Evolutionary conservation across 2,888 invertebrate species (phyloP).

Genomic region (Rugalucina vietnamica): DNA sequence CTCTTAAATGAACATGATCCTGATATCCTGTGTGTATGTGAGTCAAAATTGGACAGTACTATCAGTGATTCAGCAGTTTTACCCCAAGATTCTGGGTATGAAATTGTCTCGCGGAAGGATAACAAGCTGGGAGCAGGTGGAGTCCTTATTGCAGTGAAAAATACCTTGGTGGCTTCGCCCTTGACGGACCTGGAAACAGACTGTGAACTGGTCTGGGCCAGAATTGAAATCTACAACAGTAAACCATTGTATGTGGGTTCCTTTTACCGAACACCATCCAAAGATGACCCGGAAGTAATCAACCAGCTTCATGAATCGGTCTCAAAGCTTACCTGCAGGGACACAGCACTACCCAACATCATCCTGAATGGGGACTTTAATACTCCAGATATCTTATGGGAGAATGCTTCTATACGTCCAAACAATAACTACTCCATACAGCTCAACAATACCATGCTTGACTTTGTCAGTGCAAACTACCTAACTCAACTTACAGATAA

Average conservation of each 20-base stretch:
- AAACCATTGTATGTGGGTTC: conserved; percentile 29
- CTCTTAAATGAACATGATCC: conserved; percentile 21
- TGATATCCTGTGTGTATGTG: conserved; percentile 16
- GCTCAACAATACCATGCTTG: conserved; percentile 26
- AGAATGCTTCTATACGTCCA: conserved; percentile 7
- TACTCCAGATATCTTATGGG: conserved; percentile 37
- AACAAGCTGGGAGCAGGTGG: conserved; percentile 32
- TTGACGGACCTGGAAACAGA: conserved; percentile 22
- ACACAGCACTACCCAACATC: conserved; percentile 23
- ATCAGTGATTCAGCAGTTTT: conserved; percentile 24
- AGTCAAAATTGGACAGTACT: conserved; percentile 21
- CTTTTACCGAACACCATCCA: conserved; percentile 16
- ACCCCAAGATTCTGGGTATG: conserved; percentile 12
- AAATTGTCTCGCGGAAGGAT: conserved; percentile 27
- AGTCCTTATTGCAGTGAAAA: conserved; percentile 21
- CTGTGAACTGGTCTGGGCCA: conserved; percentile 20
- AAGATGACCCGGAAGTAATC: conserved; percentile 15
- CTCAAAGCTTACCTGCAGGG: conserved; percentile 20
- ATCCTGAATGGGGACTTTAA: conserved; percentile 38
- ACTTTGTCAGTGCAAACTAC: conserved; percentile 37
- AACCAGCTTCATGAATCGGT: conserved; percentile 22
- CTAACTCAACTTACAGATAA: conserved; percentile 35
- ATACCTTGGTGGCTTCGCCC: neutral
- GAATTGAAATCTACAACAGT: conserved; percentile 5
- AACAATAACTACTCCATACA: conserved; percentile 27